phyloP scores from a whole-genome alignment of 2,797 vertebrate species.

The Sphaeramia orbicularis region DNA sequence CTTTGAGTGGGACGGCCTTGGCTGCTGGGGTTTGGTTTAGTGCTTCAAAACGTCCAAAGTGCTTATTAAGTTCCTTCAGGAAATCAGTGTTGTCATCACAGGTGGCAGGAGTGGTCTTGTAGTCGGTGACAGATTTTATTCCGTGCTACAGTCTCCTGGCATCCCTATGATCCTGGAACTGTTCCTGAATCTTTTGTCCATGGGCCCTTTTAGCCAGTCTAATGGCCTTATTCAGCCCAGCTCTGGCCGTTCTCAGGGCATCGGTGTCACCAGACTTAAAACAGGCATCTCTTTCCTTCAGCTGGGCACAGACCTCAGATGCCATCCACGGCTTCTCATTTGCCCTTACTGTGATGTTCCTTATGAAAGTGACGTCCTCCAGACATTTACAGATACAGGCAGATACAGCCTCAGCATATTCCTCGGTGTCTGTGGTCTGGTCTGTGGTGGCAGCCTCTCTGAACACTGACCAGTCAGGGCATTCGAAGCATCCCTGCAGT shows the following conservation, averaged over 20 bases:
- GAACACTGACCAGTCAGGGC: constrained; percentile 10
- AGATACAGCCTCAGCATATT: neutral
- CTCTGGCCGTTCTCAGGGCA: no score
- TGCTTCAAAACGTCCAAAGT: no score
- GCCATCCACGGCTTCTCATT: constrained; percentile 15
- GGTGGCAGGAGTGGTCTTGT: neutral
- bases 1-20: no score
- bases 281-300: constrained; percentile 1
- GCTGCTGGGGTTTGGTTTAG: no score
- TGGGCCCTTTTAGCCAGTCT: neutral
- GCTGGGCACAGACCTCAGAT: neutral
- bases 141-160: neutral
- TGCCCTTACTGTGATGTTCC: neutral
- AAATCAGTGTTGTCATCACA: neutral
- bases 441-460: neutral
- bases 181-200: neutral
- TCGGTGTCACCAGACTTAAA: constrained; percentile 16
- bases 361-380: constrained; percentile 3
- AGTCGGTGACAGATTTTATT: neutral
- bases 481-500: constrained; percentile 6
- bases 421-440: neutral
- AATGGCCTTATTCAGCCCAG: no score
- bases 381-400: constrained; percentile 8
- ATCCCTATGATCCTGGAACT: neutral
- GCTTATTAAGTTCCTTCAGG: neutral